These are phyloP conservation scores for Paralvinella palmiformis DNA, from an alignment of 1,140 invertebrate species.

Conservation along the genomic window DNA sequence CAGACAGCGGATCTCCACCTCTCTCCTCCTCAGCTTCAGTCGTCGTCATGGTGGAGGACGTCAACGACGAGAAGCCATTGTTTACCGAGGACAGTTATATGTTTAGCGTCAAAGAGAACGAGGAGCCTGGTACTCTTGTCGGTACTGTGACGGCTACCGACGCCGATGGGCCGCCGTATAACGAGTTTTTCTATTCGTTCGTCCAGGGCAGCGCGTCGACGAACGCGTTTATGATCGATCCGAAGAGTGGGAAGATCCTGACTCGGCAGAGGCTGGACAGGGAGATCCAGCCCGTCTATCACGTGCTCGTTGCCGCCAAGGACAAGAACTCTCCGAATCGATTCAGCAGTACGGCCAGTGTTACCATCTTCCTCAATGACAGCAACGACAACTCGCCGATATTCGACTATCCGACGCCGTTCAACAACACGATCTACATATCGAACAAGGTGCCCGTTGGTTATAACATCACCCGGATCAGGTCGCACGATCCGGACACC, in stretches of 20 bases:
- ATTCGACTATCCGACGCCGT: slow-evolving; percentile 6
- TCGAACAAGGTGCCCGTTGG: slow-evolving; percentile 26
- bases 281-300: slow-evolving; percentile 8
- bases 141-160: slow-evolving; percentile 6
- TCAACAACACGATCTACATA: slow-evolving; percentile 22
- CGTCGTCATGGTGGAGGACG: background rate
- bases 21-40: background rate
- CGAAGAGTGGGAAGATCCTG: background rate
- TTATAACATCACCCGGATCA: slow-evolving; percentile 18
- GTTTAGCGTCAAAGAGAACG: slow-evolving; percentile 11
- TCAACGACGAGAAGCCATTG: slow-evolving; percentile 57
- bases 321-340: slow-evolving; percentile 85
- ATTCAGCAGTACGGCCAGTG: slow-evolving; percentile 77
- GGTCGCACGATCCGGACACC: slow-evolving; percentile 14
- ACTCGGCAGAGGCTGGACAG: background rate
- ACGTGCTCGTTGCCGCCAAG: slow-evolving; percentile 55
- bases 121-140: slow-evolving; percentile 3
- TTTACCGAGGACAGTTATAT: slow-evolving; percentile 74
- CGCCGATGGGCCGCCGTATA: slow-evolving; percentile 1
- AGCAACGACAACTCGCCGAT: slow-evolving; percentile 81
- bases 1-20: background rate
- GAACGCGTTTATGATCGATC: background rate
- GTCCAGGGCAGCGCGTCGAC: background rate
- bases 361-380: slow-evolving; percentile 71
- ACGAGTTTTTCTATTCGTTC: slow-evolving; percentile 7